phyloP scores from a whole-genome alignment of 2,113 vertebrate species.

The Spheniscus mendiculus region DNA sequence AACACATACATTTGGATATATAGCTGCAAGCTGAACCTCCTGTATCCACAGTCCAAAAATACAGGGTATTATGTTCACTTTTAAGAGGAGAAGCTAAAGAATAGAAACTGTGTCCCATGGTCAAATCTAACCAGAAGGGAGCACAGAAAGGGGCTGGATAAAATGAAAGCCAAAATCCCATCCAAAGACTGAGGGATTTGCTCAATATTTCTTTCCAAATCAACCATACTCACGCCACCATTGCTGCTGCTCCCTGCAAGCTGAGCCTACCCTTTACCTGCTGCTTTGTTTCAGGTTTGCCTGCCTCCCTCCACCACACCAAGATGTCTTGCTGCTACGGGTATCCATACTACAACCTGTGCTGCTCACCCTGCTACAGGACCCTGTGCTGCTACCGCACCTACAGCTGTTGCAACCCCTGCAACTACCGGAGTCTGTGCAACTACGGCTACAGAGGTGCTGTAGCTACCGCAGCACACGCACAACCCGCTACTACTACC shows the following conservation, averaged over 20 bases:
- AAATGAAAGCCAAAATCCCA: neutral
- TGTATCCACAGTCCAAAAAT: neutral
- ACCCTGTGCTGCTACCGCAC: neutral
- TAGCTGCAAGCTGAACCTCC: neutral
- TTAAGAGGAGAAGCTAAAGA: neutral
- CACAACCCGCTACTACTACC: neutral
- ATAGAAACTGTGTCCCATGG: neutral
- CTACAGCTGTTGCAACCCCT: neutral
- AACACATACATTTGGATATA: fast-evolving
- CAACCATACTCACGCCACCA: neutral
- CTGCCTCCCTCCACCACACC: neutral
- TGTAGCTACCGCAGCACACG: neutral
- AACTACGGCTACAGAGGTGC: neutral
- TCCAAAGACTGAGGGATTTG: neutral
- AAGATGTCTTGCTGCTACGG: conserved; percentile 5
- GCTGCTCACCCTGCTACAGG: conserved; percentile 20
- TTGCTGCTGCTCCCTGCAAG: neutral
- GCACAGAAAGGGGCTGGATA: neutral
- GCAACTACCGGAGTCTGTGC: neutral
- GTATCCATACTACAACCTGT: neutral
- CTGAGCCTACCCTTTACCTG: neutral
- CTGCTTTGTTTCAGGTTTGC: neutral
- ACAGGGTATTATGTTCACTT: neutral
- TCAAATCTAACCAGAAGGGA: neutral
- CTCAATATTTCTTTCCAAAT: neutral